Evolutionary conservation across 1,140 invertebrate genomes (phyloP).

Genomic region (Amphibalanus amphitrite): DNA sequence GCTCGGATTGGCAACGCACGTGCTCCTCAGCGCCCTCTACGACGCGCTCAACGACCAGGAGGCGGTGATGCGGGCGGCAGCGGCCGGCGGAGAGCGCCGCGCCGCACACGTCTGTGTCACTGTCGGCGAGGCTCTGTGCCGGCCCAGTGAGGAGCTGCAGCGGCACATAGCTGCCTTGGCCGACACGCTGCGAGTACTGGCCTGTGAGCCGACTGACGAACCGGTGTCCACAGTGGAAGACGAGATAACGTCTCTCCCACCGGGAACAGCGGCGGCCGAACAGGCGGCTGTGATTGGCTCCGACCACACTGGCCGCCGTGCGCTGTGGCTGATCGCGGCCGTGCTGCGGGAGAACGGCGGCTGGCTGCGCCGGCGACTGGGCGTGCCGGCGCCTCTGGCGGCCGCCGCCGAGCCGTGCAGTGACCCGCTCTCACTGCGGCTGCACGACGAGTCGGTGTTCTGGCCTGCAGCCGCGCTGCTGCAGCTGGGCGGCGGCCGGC

Average conservation of each 20-base stretch:
- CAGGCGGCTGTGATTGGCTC: neutral
- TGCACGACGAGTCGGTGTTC: neutral
- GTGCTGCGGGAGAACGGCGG: neutral
- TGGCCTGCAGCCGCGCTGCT: neutral
- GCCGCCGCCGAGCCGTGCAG: neutral
- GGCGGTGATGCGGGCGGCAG: neutral
- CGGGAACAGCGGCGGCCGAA: neutral
- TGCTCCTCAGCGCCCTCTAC: neutral
- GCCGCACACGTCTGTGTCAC: neutral
- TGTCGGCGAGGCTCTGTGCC: neutral
- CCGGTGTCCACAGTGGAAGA: neutral
- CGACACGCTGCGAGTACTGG: neutral
- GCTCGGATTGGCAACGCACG: neutral
- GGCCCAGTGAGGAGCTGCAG: neutral
- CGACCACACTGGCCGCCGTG: neutral
- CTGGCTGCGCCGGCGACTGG: neutral
- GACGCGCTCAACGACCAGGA: neutral
- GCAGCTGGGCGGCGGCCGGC: no score
- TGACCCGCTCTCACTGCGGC: neutral
- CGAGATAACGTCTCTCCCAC: no score
- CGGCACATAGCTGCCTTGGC: neutral
- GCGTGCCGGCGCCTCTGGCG: neutral
- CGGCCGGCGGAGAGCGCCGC: neutral
- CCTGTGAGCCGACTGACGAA: neutral
- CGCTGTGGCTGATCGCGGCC: neutral